A percentile compares a stretch with the other conserved stretches of the same genome.
Evolutionary conservation across 2,113 vertebrate species (phyloP).

Genomic region (Mystacornis crossleyi): DNA sequence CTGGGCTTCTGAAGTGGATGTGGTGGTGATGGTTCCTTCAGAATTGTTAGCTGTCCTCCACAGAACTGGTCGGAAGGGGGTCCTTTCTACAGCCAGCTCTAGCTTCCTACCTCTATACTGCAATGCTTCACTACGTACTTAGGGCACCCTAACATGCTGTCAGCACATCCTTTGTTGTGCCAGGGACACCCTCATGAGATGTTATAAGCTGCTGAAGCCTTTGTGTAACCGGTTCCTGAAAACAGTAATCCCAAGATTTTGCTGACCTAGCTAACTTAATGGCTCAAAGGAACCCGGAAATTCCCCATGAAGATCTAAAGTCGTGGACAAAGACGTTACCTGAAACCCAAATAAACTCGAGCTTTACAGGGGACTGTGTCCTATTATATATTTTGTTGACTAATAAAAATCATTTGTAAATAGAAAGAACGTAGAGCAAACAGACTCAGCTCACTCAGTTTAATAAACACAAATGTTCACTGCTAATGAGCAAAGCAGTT

Average conservation of each 20-base stretch:
- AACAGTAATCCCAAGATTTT: background rate
- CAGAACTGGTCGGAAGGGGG: background rate
- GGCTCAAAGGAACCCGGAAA: background rate
- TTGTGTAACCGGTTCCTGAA: background rate
- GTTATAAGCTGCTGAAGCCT: background rate
- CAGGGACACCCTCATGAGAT: background rate
- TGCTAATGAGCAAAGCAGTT: background rate
- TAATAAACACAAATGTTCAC: background rate
- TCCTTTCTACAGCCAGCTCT: background rate
- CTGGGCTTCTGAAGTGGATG: background rate
- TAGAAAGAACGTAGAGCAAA: background rate
- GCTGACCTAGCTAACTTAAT: background rate
- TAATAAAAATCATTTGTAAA: background rate
- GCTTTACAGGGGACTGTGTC: background rate
- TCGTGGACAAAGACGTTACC: background rate
- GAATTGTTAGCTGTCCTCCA: background rate
- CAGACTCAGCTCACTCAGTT: background rate
- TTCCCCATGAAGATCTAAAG: background rate
- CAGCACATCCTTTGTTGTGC: background rate
- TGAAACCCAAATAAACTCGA: background rate
- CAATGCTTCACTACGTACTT: background rate
- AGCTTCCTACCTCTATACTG: background rate
- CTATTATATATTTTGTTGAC: background rate
- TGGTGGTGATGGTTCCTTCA: accelerated
- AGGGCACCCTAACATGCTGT: background rate